Evolutionary conservation across 2,797 vertebrate genomes (phyloP).

Genomic region (Argyrosomus regius): DNA sequence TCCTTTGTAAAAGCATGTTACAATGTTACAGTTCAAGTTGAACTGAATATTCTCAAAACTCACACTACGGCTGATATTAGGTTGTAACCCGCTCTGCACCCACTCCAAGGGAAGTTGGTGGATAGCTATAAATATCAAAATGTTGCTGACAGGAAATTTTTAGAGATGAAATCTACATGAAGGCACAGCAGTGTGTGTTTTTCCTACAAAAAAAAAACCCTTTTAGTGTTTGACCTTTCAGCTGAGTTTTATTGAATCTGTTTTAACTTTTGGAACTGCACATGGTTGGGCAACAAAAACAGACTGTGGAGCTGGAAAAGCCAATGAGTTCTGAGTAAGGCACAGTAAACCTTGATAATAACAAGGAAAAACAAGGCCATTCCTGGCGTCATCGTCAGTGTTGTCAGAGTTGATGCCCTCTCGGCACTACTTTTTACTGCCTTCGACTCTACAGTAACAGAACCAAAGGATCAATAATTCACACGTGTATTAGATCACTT

Average conservation of each 20-base stretch:
- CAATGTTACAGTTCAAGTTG: no score
- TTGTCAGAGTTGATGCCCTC: background rate
- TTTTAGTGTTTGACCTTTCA: constrained; percentile 32
- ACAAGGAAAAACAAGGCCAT: background rate
- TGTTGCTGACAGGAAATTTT: constrained; percentile 12
- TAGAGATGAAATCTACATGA: constrained; percentile 21
- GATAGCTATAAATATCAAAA: constrained; percentile 23
- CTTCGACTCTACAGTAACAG: background rate
- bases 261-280: constrained; percentile 7
- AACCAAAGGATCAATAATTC: constrained; percentile 15
- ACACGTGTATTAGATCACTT: constrained; percentile 1
- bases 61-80: background rate
- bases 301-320: background rate
- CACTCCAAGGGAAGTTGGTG: background rate
- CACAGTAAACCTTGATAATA: constrained; percentile 11
- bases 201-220: background rate
- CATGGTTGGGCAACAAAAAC: constrained; percentile 9
- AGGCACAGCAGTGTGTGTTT: background rate
- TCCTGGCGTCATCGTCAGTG: background rate
- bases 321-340: background rate
- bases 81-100: background rate
- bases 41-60: background rate
- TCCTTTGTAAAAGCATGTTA: background rate
- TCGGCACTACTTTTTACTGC: background rate
- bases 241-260: constrained; percentile 28